A percentile compares a stretch with the other conserved stretches of the same genome.
phyloP scores from a whole-genome alignment of 2,888 invertebrate genomes.

The Acronicta aceris region DNA sequence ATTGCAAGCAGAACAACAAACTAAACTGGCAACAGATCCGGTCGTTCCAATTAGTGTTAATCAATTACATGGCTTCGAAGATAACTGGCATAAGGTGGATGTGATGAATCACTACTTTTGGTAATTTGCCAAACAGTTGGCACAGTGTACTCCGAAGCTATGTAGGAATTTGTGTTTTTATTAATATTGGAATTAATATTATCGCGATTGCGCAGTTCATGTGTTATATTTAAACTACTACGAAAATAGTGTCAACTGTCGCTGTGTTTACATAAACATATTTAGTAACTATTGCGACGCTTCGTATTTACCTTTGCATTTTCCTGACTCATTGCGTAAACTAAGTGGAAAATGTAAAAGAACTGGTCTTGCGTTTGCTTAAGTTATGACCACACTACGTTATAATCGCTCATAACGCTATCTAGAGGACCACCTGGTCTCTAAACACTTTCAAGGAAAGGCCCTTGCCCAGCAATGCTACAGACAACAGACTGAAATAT shows the following conservation, averaged over 20 bases:
- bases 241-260: slow-evolving; percentile 48
- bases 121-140: slow-evolving; percentile 71
- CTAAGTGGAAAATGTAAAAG: slow-evolving; percentile 22
- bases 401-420: too few relatives aligned
- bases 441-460: too few relatives aligned
- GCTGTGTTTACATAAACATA: slow-evolving; percentile 31
- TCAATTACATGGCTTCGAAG: slow-evolving; percentile 70
- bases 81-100: slow-evolving; percentile 54
- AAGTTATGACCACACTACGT: slow-evolving; percentile 17
- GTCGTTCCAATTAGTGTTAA: slow-evolving; percentile 72
- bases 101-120: slow-evolving; percentile 68
- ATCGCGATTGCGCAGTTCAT: slow-evolving; percentile 57
- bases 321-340: slow-evolving; percentile 24
- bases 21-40: slow-evolving; percentile 59
- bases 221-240: slow-evolving; percentile 41
- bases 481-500: too few relatives aligned
- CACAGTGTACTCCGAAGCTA: slow-evolving; percentile 59
- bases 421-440: too few relatives aligned
- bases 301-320: slow-evolving; percentile 13
- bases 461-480: too few relatives aligned
- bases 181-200: slow-evolving; percentile 58
- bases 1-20: slow-evolving; percentile 54
- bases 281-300: slow-evolving; percentile 28
- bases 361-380: slow-evolving; percentile 19
- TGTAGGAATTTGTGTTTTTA: slow-evolving; percentile 64